These are phyloP conservation scores for Carcharodon carcharias DNA, from an alignment of 2,797 vertebrate species.

Conservation along the genomic window DNA sequence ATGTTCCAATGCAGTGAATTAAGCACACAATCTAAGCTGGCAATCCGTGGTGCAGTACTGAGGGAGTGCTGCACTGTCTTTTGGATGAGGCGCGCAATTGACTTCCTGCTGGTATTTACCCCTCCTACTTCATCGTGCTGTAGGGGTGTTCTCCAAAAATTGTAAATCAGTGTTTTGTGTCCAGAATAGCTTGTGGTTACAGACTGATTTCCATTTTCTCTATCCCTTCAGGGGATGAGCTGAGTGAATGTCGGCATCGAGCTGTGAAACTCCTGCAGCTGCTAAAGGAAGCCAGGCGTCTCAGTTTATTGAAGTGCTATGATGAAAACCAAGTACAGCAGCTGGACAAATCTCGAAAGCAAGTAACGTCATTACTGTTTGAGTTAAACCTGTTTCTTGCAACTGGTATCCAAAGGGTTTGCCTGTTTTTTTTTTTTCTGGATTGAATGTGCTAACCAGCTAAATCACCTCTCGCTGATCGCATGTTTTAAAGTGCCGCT, in stretches of 20 bases:
- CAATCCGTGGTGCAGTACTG: background rate
- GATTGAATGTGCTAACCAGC: background rate
- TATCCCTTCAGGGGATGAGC: background rate
- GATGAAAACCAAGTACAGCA: background rate
- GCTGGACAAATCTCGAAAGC: background rate
- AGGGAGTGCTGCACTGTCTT: background rate
- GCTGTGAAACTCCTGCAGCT: slow-evolving; percentile 4
- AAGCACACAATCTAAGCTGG: background rate
- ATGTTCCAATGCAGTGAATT: background rate
- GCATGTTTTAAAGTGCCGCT: background rate
- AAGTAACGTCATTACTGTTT: background rate
- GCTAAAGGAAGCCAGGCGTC: slow-evolving; percentile 18
- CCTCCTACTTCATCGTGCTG: background rate
- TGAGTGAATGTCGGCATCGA: background rate
- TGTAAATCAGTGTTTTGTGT: background rate
- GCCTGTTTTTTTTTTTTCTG: background rate
- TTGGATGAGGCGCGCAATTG: background rate
- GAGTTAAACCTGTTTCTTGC: background rate
- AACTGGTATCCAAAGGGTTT: background rate
- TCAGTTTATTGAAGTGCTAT: slow-evolving; percentile 16
- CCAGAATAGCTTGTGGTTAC: background rate
- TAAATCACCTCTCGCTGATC: background rate
- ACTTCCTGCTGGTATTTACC: no score
- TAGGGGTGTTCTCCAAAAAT: background rate
- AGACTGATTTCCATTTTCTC: background rate